These are phyloP conservation scores for Eueremaeus valkanovi DNA, from an alignment of 2,888 invertebrate genomes.

Conservation along the genomic window DNA sequence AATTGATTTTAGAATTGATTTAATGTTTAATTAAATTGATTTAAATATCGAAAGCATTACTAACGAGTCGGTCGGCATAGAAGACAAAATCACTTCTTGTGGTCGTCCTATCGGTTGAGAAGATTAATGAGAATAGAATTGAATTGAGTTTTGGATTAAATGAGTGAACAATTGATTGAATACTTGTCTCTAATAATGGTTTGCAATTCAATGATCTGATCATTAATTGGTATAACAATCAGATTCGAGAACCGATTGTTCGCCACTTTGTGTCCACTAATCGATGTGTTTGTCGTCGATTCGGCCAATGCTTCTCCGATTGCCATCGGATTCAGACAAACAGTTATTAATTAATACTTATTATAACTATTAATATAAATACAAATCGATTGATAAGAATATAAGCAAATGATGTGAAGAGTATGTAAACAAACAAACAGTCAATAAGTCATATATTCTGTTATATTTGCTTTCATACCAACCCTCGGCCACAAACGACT, in stretches of 20 bases:
- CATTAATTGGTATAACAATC: constrained; percentile 67
- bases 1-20: too few relatives aligned
- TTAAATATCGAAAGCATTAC: constrained; percentile 43
- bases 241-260: constrained; percentile 59
- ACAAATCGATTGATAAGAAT: too few relatives aligned
- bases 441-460: too few relatives aligned
- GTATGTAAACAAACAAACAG: too few relatives aligned
- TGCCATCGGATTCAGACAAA: too few relatives aligned
- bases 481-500: too few relatives aligned
- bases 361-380: too few relatives aligned
- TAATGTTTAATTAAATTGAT: not conserved
- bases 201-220: constrained; percentile 67
- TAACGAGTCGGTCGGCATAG: constrained; percentile 87
- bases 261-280: too few relatives aligned
- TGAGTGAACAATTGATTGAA: constrained; percentile 36
- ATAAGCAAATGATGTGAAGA: too few relatives aligned
- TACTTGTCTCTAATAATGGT: constrained; percentile 57
- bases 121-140: too few relatives aligned
- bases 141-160: not conserved
- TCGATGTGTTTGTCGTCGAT: not conserved
- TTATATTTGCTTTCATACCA: too few relatives aligned
- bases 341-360: too few relatives aligned
- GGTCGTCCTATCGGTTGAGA: constrained; percentile 67
- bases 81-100: constrained; percentile 94
- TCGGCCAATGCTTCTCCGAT: not conserved